These are phyloP conservation scores for Apostichopus parvimensis DNA, from an alignment of 35 echinoderm and acorn worm genomes.

Conservation along the genomic window DNA sequence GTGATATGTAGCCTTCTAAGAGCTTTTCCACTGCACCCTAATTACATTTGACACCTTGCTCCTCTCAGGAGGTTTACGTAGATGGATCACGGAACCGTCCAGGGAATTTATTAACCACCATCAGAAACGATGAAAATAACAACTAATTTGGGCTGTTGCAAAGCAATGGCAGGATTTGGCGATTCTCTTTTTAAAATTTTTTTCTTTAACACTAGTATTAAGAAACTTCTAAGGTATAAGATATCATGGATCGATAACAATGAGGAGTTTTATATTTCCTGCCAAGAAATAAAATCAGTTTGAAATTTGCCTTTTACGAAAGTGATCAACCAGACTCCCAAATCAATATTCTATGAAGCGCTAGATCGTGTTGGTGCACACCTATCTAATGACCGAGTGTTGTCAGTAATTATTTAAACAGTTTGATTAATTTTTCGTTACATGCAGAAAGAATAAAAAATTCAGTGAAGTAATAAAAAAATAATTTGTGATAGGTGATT, in stretches of 20 bases:
- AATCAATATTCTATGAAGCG: neutral
- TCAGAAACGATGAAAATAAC: slow-evolving; percentile 4
- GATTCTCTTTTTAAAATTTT: neutral
- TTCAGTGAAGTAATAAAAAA: too few relatives aligned
- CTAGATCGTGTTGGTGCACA: too few relatives aligned
- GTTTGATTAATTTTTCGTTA: too few relatives aligned
- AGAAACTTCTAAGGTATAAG: neutral
- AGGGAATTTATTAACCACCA: neutral
- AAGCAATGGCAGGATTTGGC: neutral
- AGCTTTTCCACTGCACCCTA: neutral
- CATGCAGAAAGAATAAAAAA: too few relatives aligned
- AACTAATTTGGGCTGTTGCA: slow-evolving; percentile 13
- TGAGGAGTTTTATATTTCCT: neutral
- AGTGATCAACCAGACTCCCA: neutral
- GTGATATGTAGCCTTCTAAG: neutral
- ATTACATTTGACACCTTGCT: slow-evolving; percentile 47
- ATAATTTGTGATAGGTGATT: too few relatives aligned
- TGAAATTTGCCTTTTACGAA: neutral
- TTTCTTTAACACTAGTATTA: neutral
- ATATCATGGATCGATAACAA: neutral
- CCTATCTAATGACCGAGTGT: too few relatives aligned
- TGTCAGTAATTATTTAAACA: too few relatives aligned
- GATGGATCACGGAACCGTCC: neutral
- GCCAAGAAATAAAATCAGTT: neutral
- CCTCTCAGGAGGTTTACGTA: neutral